Evolutionary conservation across 2,797 vertebrate species (phyloP), one percentile per base, ranked within the genome.

Genomic region (Oreochromis mossambicus): DNA sequence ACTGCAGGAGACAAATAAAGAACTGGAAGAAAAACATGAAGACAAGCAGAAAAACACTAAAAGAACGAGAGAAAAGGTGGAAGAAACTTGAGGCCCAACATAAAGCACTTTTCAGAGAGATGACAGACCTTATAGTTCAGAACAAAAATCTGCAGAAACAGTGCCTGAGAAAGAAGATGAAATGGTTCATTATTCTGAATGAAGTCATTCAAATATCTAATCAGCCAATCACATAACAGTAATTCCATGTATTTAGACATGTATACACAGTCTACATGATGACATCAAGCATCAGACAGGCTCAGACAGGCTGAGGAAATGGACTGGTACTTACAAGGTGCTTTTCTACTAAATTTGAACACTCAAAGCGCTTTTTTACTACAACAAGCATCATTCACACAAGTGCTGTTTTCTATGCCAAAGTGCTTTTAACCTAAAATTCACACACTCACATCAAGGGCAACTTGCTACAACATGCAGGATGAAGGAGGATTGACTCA

Each of bases 41-140:
- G 55, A 32, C 1, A 10, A 58, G 8, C 14, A 58, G 8, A 1
- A 32, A 36, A 58, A 32, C 55, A 58, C 0, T 3, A 32, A 58
- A 32, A 17, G 2, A 32, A 58, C 0, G 0, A 58, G 26, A 32
- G 32, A 32, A 32, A 32, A 10, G 26, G 8, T 58, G 10, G 1
- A 58, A 58, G 55, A 58, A 58, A 51, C 19, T 3, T 51, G 3
- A 51, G 2, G 50, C 5, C 3, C 19, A 51, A 2, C 50, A n/a
- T 51, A 1, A n/a, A 5, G 5, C 50, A 51, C 50, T 51, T 51
- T 51, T 51, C 50, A 51, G 19, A 51, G 55, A 17, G 55, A 58
- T 58, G 55, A 58, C 26, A 32, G 55, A 58, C 0, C 0, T 58
- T 3, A 55, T 4, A 26, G 52, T 2, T 55, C 24, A 58, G 26